Percentiles rank a stretch among this genome's conserved stretches.
These are phyloP conservation scores for Crax fasciolata DNA, from an alignment of 2,797 vertebrate genomes.

Conservation along the genomic window DNA sequence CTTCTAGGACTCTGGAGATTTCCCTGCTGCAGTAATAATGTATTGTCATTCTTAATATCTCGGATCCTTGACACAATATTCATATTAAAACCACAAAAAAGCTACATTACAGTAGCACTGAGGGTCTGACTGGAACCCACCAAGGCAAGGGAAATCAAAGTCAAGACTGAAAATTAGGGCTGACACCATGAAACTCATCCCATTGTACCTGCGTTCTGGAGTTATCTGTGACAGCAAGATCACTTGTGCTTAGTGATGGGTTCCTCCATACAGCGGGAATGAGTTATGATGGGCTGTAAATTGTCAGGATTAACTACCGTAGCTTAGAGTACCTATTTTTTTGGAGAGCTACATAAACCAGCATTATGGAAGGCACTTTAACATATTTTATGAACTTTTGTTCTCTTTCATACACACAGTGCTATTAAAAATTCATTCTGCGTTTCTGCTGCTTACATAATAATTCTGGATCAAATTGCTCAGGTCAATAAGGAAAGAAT, in stretches of 20 bases:
- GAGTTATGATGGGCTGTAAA: constrained; percentile 40
- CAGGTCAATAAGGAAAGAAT: constrained; percentile 17
- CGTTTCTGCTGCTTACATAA: constrained; percentile 44
- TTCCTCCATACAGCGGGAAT: background rate
- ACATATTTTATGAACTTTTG: constrained; percentile 46
- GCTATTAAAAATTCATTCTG: constrained; percentile 59
- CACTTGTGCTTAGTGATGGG: constrained; percentile 22
- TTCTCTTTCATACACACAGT: background rate
- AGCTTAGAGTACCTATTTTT: constrained; percentile 51
- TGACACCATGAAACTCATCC: constrained; percentile 64
- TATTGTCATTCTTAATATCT: constrained; percentile 90
- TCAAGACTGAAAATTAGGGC: constrained; percentile 66
- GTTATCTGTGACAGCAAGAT: constrained; percentile 53
- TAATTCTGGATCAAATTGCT: constrained; percentile 43
- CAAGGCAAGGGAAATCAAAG: constrained; percentile 69
- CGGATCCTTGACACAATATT: constrained; percentile 86
- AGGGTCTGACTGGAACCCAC: constrained; percentile 42
- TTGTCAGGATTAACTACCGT: constrained; percentile 26
- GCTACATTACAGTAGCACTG: constrained; percentile 64
- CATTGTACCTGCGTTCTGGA: constrained; percentile 47
- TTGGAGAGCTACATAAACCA: constrained; percentile 20
- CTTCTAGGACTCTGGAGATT: constrained; percentile 85
- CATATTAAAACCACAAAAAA: constrained; percentile 79
- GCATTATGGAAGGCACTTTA: constrained; percentile 31
- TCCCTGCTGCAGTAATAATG: constrained; percentile 85